Conservation (phyloP, 2,113 vertebrate species). For the Phoenicopterus ruber region DNA sequence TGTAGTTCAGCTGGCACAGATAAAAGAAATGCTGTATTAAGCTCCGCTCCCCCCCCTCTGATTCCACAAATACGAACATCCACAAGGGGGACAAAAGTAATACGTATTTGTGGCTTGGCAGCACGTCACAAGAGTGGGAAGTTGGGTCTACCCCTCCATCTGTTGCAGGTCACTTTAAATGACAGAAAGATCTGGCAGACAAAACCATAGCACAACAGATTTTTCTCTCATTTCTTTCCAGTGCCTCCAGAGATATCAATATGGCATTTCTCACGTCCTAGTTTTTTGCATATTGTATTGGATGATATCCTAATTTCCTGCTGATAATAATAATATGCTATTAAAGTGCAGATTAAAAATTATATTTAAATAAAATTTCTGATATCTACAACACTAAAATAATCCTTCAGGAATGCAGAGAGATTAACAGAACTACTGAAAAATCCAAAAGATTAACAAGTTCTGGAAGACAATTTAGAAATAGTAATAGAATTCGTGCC, state of each 20-base stretch:
- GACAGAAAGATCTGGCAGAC: background rate
- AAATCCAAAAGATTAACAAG: background rate
- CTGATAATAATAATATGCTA: background rate
- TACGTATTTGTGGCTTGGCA: background rate
- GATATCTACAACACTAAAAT: background rate
- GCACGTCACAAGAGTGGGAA: background rate
- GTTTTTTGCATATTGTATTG: background rate
- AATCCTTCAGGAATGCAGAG: background rate
- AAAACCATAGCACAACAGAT: background rate
- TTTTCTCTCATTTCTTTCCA: background rate
- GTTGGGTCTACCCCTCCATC: background rate
- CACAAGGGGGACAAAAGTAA: background rate
- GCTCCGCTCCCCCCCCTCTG: background rate
- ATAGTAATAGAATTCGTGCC: background rate
- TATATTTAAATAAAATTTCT: background rate
- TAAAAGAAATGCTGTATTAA: background rate
- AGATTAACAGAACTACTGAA: background rate
- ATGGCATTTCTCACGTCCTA: background rate
- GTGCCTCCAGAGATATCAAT: background rate
- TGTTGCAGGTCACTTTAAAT: background rate
- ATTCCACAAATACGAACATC: background rate
- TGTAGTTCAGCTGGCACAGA: background rate
- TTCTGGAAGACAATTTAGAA: background rate
- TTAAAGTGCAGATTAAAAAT: background rate
- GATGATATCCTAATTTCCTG: background rate